phyloP scores from a whole-genome alignment of 2,888 invertebrate genomes.

The Stenodera caucasica region DNA sequence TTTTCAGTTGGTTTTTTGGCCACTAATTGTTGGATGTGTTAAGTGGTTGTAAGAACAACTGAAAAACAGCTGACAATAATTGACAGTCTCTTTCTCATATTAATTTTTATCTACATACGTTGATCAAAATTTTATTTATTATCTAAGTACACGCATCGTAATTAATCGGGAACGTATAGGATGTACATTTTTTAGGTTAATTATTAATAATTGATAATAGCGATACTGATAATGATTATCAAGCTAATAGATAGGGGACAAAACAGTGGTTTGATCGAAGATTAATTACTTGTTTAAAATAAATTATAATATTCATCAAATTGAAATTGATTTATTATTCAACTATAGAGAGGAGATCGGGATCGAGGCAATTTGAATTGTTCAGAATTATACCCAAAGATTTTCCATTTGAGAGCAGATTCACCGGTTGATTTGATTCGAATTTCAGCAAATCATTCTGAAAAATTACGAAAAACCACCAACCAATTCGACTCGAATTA shows the following conservation, averaged over 20 bases:
- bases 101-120: constrained; percentile 26
- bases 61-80: constrained; percentile 5
- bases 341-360: no score
- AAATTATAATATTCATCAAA: no score
- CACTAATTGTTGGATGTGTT: background rate
- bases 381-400: no score
- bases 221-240: background rate
- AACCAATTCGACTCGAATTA: no score
- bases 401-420: no score
- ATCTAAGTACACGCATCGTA: constrained; percentile 34
- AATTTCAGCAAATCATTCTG: no score
- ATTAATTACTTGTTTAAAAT: no score
- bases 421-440: no score
- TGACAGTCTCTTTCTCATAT: background rate
- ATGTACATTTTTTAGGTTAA: constrained; percentile 6
- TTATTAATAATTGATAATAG: background rate
- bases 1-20: background rate
- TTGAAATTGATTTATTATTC: no score
- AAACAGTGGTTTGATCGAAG: no score
- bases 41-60: background rate
- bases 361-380: no score
- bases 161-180: constrained; percentile 30
- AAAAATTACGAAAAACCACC: no score
- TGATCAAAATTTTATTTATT: constrained; percentile 27
- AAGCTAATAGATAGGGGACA: background rate